A percentile compares a stretch with the other conserved stretches of the same genome.
Evolutionary conservation across 37 sponge, comb jelly and placozoan genomes (phyloP).

Genomic region (Agelas oroides): DNA sequence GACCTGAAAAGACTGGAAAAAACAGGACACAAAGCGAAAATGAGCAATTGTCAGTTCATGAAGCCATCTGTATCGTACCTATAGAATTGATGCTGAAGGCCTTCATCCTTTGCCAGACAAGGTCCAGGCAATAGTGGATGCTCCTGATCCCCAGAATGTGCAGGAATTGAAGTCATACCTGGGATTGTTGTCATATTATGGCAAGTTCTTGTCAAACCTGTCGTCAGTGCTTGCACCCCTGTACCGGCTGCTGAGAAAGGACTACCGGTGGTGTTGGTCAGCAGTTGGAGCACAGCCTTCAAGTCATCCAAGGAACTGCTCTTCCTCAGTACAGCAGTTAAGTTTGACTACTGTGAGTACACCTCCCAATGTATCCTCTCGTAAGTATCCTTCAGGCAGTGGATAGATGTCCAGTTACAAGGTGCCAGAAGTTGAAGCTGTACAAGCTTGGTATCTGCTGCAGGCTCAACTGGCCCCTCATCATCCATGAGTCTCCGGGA

Average conservation of each 20-base stretch:
- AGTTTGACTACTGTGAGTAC: no score
- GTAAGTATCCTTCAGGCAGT: no score
- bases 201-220: constrained; percentile 16
- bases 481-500: no score
- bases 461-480: no score
- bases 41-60: constrained; percentile 15
- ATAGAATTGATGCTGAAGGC: constrained; percentile 19
- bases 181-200: constrained; percentile 15
- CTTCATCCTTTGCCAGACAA: constrained; percentile 20
- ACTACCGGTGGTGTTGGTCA: constrained; percentile 13
- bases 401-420: no score
- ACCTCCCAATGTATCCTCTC: no score
- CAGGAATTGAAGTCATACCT: constrained; percentile 18
- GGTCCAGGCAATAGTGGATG: constrained; percentile 21
- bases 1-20: constrained; percentile 1
- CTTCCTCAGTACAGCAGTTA: no score
- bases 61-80: background rate
- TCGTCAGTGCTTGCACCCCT: background rate
- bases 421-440: no score
- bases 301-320: no score
- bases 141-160: background rate
- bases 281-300: constrained; percentile 5
- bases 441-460: no score
- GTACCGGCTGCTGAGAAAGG: background rate
- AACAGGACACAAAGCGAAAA: background rate